Base-by-base conservation (phyloP, 1,140 invertebrate genomes). In the Zelostemma sp. region DNA sequence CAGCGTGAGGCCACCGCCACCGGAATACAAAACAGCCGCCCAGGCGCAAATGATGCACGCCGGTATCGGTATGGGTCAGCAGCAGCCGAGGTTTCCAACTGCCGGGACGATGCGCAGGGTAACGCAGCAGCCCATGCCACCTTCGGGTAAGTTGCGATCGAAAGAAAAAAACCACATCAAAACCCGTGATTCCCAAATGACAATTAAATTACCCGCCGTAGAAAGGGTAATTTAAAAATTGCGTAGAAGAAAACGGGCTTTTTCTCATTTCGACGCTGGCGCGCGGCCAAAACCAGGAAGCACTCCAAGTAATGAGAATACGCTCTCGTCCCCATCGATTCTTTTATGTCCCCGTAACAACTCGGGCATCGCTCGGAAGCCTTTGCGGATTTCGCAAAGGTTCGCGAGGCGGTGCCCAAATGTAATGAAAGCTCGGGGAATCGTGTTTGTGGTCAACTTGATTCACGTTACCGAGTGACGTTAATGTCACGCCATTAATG, bases 21-120 rank as follows among this genome's bases (percentile, higher is more conserved):
- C 91, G 1, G 91, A 93, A 77, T 93, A 93, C 80, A 93, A 92
- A 83, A 88, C 90, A 1, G 86, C 82, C 14, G 87, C 83, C 63
- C 89, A 87, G 79, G 86, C 86, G 74, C 89, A 84, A 80, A 88
- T 90, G 85, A 89, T 88, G 87, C 89, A 88, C 77, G 83, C 79
- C 16, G 83, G 78, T 17, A 75, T 76, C 76, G 86, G 73, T 63
- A 80, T 79, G 48, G 88, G 86, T 86, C 74, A 75, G 17, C 81
- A 83, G 58, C 83, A 84, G 38, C 73, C 82, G 25, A 82, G 83
- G 64, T 86, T 86, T 18, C 83, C 88, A n/a, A 88, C 88, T 25
- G 78, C 87, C 1, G 86, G 84, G 1, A 72, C 81, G 49, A 90
- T 90, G 81, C 80, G 90, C 11, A 83, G 89, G 70, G 87, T 89